A percentile compares a stretch with the other conserved stretches of the same genome.
phyloP scores from a whole-genome alignment of 2,113 vertebrate species.

The Lipotes vexillifer region DNA sequence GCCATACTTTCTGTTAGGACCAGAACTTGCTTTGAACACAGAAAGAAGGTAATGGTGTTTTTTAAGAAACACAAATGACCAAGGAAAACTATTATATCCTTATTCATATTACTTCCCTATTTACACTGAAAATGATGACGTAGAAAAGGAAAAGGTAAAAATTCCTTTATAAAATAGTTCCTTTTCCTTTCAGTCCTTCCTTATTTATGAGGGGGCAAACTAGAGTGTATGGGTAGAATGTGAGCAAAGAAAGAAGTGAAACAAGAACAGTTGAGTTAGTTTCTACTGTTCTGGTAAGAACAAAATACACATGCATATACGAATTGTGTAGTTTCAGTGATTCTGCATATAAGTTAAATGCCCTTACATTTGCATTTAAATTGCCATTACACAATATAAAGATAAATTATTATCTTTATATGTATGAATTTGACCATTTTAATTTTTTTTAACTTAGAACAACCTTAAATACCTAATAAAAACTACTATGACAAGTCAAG shows the following conservation, averaged over 20 bases:
- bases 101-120: not conserved
- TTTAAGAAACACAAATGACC: not conserved
- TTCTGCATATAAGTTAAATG: not conserved
- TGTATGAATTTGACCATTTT: not conserved
- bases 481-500: not conserved
- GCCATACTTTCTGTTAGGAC: not conserved
- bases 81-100: not conserved
- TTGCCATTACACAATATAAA: not conserved
- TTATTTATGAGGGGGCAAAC: not conserved
- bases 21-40: not conserved
- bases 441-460: not conserved
- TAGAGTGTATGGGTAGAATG: not conserved
- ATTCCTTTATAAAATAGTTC: not conserved
- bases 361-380: not conserved
- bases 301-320: not conserved
- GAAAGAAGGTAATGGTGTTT: not conserved
- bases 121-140: not conserved
- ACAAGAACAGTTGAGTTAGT: not conserved
- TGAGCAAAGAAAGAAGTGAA: not conserved
- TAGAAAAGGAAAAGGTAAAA: not conserved
- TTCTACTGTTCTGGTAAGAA: not conserved
- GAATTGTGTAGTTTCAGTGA: not conserved
- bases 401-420: not conserved
- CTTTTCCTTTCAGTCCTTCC: not conserved
- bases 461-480: not conserved